phyloP scores from a whole-genome alignment of 2,797 vertebrate genomes.

The Nyctibius grandis region DNA sequence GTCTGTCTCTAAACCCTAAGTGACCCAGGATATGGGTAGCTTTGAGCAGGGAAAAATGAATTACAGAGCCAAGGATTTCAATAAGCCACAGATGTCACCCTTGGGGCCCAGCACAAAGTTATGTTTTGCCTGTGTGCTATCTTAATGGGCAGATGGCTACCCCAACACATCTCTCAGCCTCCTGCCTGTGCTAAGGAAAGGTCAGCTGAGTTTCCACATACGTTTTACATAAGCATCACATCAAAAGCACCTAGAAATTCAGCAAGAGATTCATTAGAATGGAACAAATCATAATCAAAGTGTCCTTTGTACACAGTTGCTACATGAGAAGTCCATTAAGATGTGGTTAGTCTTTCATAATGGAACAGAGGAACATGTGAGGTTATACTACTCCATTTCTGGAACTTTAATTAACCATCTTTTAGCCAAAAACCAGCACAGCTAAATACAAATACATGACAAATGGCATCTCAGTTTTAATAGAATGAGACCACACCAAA shows the following conservation, averaged over 20 bases:
- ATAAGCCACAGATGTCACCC: background rate
- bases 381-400: background rate
- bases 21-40: slow-evolving; percentile 3
- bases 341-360: slow-evolving; percentile 43
- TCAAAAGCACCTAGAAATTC: background rate
- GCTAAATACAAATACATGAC: background rate
- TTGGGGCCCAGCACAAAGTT: background rate
- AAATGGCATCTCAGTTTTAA: background rate
- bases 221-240: background rate
- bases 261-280: background rate
- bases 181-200: background rate
- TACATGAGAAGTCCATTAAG: slow-evolving; percentile 35
- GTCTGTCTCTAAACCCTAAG: slow-evolving; percentile 1
- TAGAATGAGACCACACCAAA: background rate
- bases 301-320: slow-evolving; percentile 65
- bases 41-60: slow-evolving; percentile 15
- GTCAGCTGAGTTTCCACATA: background rate
- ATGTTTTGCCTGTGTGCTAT: background rate
- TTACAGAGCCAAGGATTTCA: background rate
- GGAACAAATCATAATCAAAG: background rate
- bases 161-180: background rate
- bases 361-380: background rate
- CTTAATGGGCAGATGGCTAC: slow-evolving; percentile 2
- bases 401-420: slow-evolving; percentile 19
- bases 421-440: background rate